A percentile compares a stretch with the other conserved stretches of the same genome.
phyloP scores from a whole-genome alignment of 2,113 vertebrate genomes.

The Salvelinus sp. region DNA sequence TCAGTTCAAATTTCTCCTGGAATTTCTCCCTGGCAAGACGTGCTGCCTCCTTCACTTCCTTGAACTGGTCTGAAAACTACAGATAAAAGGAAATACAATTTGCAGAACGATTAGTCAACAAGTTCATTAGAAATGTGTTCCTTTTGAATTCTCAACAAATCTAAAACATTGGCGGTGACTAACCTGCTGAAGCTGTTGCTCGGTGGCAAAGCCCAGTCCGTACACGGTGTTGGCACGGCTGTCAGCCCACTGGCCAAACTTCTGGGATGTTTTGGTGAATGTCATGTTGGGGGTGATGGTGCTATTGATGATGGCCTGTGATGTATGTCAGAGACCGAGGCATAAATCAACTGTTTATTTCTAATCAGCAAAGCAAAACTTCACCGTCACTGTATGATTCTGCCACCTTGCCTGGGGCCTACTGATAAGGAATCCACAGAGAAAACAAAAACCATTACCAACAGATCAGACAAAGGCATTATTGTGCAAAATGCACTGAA shows the following conservation, averaged over 20 bases:
- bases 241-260: conserved; percentile 97
- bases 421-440: too few relatives aligned
- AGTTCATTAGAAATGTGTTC: background rate
- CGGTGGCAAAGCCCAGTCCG: conserved; percentile 89
- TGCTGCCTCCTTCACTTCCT: conserved; percentile 91
- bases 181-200: conserved; percentile 93
- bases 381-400: too few relatives aligned
- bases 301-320: conserved; percentile 95
- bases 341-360: background rate
- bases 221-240: conserved; percentile 95
- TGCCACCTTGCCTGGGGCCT: too few relatives aligned
- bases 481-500: too few relatives aligned
- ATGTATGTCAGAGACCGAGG: conserved; percentile 24
- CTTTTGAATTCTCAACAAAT: background rate
- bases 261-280: conserved; percentile 97
- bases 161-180: background rate
- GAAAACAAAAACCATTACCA: too few relatives aligned
- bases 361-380: too few relatives aligned
- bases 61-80: conserved; percentile 93
- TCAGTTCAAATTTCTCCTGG: conserved; percentile 92
- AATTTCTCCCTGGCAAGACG: conserved; percentile 92
- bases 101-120: too few relatives aligned
- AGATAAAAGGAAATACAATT: background rate
- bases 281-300: conserved; percentile 97
- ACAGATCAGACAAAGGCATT: too few relatives aligned